These are phyloP conservation scores for Tetragonisca angustula DNA, from an alignment of 2,888 invertebrate species.

Conservation along the genomic window DNA sequence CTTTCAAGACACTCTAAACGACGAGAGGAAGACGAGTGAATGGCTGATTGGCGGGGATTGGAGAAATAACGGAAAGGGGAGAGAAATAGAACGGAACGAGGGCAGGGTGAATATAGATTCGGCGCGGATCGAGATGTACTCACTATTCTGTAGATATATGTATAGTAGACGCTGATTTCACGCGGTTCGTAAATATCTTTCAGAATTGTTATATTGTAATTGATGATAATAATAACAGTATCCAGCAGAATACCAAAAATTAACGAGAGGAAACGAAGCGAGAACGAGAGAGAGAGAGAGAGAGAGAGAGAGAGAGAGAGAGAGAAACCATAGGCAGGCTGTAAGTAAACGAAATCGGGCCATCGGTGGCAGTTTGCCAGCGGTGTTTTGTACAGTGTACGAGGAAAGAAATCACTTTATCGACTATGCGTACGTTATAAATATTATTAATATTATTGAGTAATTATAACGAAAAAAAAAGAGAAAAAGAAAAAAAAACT, in stretches of 20 bases:
- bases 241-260: slow-evolving; percentile 73
- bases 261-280: background rate
- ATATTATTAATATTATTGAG: slow-evolving; percentile 77
- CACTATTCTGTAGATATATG: slow-evolving; percentile 83
- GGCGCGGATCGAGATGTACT: slow-evolving; percentile 75
- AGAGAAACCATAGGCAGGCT: slow-evolving; percentile 58
- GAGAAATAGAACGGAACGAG: slow-evolving; percentile 9
- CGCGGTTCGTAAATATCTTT: slow-evolving; percentile 77
- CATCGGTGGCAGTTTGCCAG: slow-evolving; percentile 12
- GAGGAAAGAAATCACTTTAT: slow-evolving; percentile 75
- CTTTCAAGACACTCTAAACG: slow-evolving; percentile 23
- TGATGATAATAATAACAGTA: slow-evolving; percentile 79
- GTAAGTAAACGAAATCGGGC: slow-evolving; percentile 65
- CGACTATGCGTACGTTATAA: slow-evolving; percentile 80
- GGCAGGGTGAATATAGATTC: slow-evolving; percentile 50
- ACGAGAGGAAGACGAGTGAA: background rate
- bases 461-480: slow-evolving; percentile 70
- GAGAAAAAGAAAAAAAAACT: slow-evolving; percentile 45
- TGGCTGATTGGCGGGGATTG: slow-evolving; percentile 5
- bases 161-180: slow-evolving; percentile 81
- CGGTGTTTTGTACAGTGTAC: slow-evolving; percentile 79
- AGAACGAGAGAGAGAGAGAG: background rate
- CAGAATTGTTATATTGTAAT: slow-evolving; percentile 80
- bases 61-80: slow-evolving; percentile 24
- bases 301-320: background rate